A percentile compares a stretch with the other conserved stretches of the same genome.
These are phyloP conservation scores for Kryptolebias ocellatus DNA, from an alignment of 2,797 vertebrate species.

Conservation along the genomic window DNA sequence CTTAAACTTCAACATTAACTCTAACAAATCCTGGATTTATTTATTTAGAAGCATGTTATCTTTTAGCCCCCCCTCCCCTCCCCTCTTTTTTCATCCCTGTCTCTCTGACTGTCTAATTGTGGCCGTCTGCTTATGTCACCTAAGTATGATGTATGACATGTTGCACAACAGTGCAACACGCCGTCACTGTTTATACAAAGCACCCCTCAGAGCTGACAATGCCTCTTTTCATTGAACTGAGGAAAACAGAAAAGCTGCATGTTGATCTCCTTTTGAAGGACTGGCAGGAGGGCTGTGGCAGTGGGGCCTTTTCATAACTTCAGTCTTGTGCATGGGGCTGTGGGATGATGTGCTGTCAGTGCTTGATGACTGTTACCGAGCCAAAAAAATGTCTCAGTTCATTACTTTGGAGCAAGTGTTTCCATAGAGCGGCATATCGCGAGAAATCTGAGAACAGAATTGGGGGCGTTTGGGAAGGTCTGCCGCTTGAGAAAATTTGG, in stretches of 20 bases:
- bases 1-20: constrained; percentile 42
- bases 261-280: constrained; percentile 50
- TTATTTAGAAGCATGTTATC: constrained; percentile 4
- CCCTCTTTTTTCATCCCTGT: constrained; percentile 9
- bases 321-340: constrained; percentile 65
- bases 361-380: constrained; percentile 71
- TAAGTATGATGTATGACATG: constrained; percentile 60
- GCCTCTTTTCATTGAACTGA: constrained; percentile 65
- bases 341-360: constrained; percentile 75
- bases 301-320: constrained; percentile 64
- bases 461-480: constrained; percentile 36
- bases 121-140: constrained; percentile 54
- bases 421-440: constrained; percentile 51
- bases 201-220: constrained; percentile 66
- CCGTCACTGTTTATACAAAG: constrained; percentile 67
- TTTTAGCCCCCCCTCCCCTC: background rate
- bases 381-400: constrained; percentile 72
- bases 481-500: constrained; percentile 25
- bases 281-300: constrained; percentile 43
- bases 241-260: constrained; percentile 51
- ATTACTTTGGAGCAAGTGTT: constrained; percentile 68
- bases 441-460: constrained; percentile 58
- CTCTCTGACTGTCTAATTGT: constrained; percentile 36
- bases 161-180: constrained; percentile 64
- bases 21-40: constrained; percentile 47